Percentiles rank a stretch among this genome's conserved stretches.
Evolutionary conservation across 2,113 vertebrate genomes (phyloP).

Genomic region (Gymnobelideus leadbeateri): DNA sequence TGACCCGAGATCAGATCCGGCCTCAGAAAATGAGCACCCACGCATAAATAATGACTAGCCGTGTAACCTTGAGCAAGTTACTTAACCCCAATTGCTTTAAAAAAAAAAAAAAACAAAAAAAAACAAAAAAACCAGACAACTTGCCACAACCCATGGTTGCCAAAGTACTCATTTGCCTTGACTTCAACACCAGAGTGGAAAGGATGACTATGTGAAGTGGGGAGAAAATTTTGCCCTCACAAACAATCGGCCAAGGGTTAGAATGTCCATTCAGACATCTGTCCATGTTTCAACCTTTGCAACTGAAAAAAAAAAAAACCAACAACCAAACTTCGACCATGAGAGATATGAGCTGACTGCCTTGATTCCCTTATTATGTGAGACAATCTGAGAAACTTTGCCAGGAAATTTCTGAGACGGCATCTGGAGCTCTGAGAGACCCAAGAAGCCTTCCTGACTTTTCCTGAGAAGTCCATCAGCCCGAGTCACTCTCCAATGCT

Average conservation of each 20-base stretch:
- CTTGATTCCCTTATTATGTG: slow-evolving; percentile 2
- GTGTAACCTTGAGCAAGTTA: no score
- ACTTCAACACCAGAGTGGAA: slow-evolving; percentile 41
- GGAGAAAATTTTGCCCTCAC: neutral
- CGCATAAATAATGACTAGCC: no score
- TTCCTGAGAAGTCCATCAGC: slow-evolving; percentile 21
- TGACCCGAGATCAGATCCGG: no score
- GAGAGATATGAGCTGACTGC: neutral
- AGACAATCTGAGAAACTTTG: neutral
- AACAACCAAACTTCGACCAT: no score
- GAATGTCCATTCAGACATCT: neutral
- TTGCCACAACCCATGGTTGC: neutral
- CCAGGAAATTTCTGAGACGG: slow-evolving; percentile 10
- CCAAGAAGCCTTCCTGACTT: slow-evolving; percentile 32
- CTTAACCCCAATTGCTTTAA: no score
- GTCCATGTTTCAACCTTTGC: slow-evolving; percentile 17
- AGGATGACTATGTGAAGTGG: neutral
- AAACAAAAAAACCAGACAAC: neutral
- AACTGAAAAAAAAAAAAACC: slow-evolving; percentile 16
- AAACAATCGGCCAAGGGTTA: neutral
- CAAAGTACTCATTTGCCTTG: neutral
- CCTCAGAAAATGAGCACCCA: no score
- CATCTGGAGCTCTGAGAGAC: slow-evolving; percentile 20
- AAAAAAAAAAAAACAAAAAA: no score
- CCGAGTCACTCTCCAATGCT: neutral